Evolutionary conservation across 2,888 invertebrate species (phyloP), one percentile per base, ranked within the genome.

Genomic region (Noctua fimbriata): DNA sequence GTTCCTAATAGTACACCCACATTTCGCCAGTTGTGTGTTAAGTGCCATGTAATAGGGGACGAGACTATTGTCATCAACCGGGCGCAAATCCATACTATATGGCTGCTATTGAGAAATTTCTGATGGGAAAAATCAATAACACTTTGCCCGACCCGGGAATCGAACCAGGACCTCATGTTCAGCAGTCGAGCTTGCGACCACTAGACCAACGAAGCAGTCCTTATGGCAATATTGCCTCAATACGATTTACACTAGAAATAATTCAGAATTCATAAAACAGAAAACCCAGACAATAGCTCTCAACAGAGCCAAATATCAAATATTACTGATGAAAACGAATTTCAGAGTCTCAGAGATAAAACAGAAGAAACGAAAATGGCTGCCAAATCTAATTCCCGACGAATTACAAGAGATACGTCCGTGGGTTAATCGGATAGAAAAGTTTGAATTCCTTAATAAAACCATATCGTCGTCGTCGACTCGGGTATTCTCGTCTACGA

Each of bases 391-490:
- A 82, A 89, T 89, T 87, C 78, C 65, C 67, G 49, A 71, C 70
- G 69, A 87, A 83, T 84, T 85, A 83, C 77, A 65, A 65, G 41
- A 88, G 85, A 90, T 85, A 87, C 78, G 82, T 88, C 79, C 81
- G 70, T 65, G 80, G 82, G 84, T 88, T 89, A 90, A 89, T 88
- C 83, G 83, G 83, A 89, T 90, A 83, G 83, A 89, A 90, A 91
- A 89, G 87, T 90, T 91, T 86, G 84, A 90, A 90, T 91, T 88
- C 78, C 87, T 87, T 90, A 87, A 90, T 91, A 90, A 89, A 89
- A 92, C 90, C 90, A 88, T 90, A 90, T 88, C 86, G 87, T 75
- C 85, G 85, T 76, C 86, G 85, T 76, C 82, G 83, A 80, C 81
- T 71, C 47, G 75, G 75, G 82, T 78, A 86, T 89, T 83, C 85